These are phyloP conservation scores for Margarornis squamiger DNA, from an alignment of 2,797 vertebrate species.

Conservation along the genomic window DNA sequence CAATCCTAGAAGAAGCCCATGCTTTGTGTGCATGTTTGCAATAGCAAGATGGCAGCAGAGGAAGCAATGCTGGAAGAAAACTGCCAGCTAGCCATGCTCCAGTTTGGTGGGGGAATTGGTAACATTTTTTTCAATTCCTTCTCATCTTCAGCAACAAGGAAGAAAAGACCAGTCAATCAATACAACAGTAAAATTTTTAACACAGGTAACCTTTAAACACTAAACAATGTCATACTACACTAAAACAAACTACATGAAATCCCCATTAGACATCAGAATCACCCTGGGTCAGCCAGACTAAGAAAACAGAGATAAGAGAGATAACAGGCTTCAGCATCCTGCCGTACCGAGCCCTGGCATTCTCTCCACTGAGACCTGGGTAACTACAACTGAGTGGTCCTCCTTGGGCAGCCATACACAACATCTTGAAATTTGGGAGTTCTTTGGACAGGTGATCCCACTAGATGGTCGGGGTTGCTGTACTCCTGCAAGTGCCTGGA, in stretches of 20 bases:
- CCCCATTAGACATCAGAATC: neutral
- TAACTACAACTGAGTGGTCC: neutral
- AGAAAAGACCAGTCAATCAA: conserved; percentile 17
- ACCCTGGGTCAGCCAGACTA: neutral
- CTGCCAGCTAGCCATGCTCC: neutral
- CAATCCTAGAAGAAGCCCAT: neutral
- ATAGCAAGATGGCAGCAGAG: neutral
- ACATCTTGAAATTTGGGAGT: neutral
- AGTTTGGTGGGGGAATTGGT: neutral
- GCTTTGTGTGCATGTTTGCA: neutral
- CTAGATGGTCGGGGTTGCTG: neutral
- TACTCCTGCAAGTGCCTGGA: neutral
- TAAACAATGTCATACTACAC: conserved; percentile 11
- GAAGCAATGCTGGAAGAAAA: neutral
- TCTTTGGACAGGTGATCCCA: neutral
- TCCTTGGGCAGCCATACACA: neutral
- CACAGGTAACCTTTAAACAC: conserved; percentile 42
- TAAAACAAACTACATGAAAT: conserved; percentile 19
- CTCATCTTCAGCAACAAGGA: conserved; percentile 1
- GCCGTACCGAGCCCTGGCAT: rapidly evolving
- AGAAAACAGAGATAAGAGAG: neutral
- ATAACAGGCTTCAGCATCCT: neutral
- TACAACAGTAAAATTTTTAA: conserved; percentile 19
- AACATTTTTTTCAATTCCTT: conserved; percentile 9
- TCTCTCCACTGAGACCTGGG: neutral